Conservation (phyloP, 2,113 vertebrate genomes). For the Mionectes macconnelli region DNA sequence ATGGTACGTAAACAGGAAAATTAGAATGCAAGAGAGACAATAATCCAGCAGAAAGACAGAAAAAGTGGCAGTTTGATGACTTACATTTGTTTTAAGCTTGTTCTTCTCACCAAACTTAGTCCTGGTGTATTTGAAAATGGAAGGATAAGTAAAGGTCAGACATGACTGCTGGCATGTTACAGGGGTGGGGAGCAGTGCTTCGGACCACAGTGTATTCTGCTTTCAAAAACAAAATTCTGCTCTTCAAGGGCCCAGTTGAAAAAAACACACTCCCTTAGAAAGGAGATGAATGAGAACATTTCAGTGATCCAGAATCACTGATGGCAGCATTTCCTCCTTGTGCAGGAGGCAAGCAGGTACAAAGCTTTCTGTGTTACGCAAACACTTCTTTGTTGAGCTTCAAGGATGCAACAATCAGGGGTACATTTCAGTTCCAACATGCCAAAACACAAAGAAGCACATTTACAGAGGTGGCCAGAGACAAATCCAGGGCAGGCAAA, state of each 20-base stretch:
- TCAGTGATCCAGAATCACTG: not conserved
- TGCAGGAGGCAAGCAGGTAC: not conserved
- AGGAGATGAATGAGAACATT: not conserved
- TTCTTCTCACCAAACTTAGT: not conserved
- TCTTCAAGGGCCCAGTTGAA: not conserved
- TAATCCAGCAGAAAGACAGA: not conserved
- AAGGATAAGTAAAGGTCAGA: not conserved
- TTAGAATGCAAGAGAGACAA: not conserved
- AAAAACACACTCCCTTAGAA: accelerated
- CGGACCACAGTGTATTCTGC: not conserved
- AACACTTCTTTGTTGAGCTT: accelerated
- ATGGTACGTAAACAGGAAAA: not conserved
- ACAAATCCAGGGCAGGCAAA: not conserved
- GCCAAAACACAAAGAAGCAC: not conserved
- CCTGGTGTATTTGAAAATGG: not conserved
- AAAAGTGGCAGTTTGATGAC: not conserved
- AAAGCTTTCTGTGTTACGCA: not conserved
- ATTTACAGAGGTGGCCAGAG: not conserved
- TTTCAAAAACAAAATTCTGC: not conserved
- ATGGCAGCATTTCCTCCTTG: not conserved
- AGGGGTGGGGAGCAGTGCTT: not conserved
- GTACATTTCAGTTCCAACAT: accelerated
- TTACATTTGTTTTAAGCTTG: not conserved
- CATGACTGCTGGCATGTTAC: not conserved
- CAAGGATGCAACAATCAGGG: not conserved